A percentile compares a stretch with the other conserved stretches of the same genome.
Evolutionary conservation across 2,888 invertebrate species (phyloP).

Genomic region (Pyrochroa serraticornis): DNA sequence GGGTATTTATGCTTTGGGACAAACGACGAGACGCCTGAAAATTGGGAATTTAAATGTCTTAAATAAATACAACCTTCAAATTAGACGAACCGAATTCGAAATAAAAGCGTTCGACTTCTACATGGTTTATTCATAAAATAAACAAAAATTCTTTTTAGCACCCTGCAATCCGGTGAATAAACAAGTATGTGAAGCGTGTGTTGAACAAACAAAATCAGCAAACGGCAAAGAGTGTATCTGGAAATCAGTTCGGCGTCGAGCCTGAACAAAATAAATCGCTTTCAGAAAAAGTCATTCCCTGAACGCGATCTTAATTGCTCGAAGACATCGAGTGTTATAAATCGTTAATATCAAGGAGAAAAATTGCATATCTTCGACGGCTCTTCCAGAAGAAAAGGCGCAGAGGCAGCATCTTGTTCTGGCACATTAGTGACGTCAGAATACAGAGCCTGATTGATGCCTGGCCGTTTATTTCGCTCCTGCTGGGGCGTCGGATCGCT

Average conservation of each 20-base stretch:
- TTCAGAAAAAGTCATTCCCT: conserved; percentile 16
- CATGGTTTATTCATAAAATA: conserved; percentile 35
- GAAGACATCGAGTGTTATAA: conserved; percentile 29
- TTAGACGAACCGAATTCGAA: conserved; percentile 24
- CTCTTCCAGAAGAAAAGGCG: too few species aligned
- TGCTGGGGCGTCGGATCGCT: conserved; percentile 7
- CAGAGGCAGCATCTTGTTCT: conserved; percentile 16
- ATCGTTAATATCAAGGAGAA: conserved; percentile 30
- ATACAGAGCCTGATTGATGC: conserved; percentile 37
- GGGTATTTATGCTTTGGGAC: conserved; percentile 21
- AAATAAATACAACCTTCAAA: conserved; percentile 28
- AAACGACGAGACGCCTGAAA: conserved; percentile 7
- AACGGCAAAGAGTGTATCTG: conserved; percentile 19
- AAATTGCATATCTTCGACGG: conserved; percentile 24
- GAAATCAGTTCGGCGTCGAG: conserved; percentile 19
- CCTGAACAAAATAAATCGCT: conserved; percentile 23
- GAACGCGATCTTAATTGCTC: conserved; percentile 18
- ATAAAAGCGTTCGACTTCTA: conserved; percentile 26
- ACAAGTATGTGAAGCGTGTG: conserved; percentile 32
- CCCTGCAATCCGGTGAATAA: conserved; percentile 31
- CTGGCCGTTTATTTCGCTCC: conserved; percentile 35
- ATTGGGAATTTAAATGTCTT: conserved; percentile 21
- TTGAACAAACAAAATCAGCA: conserved; percentile 34
- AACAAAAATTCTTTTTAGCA: conserved; percentile 32
- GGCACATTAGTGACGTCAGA: conserved; percentile 34